Percentiles rank a stretch among this genome's conserved stretches.
These are phyloP conservation scores for Hipposideros armiger DNA, from an alignment of 2,113 vertebrate genomes.

Conservation along the genomic window DNA sequence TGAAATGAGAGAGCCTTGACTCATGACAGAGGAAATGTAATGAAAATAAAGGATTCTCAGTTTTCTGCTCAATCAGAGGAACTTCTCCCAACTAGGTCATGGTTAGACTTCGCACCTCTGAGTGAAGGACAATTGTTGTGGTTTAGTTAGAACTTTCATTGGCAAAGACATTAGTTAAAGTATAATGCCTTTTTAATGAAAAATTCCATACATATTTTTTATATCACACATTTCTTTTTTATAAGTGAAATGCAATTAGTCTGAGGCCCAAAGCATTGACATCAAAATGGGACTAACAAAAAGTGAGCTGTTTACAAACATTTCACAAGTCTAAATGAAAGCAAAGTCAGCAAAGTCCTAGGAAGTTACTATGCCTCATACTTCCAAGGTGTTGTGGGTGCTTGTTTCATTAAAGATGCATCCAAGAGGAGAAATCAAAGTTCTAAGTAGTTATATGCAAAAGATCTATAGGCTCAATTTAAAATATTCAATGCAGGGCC, in stretches of 20 bases:
- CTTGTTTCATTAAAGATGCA: background rate
- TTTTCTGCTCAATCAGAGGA: background rate
- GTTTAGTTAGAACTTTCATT: background rate
- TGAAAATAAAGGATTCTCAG: background rate
- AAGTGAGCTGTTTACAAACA: background rate
- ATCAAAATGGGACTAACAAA: slow-evolving; percentile 1
- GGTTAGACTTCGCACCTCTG: background rate
- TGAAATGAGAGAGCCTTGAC: background rate
- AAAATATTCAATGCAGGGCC: background rate
- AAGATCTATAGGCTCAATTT: background rate
- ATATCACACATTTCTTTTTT: background rate
- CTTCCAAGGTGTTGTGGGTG: background rate
- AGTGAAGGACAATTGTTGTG: background rate
- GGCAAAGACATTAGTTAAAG: background rate
- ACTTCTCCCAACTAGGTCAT: background rate
- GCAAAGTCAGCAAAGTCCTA: background rate
- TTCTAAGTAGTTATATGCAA: background rate
- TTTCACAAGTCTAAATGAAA: background rate
- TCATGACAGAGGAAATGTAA: background rate
- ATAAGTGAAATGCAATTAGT: background rate
- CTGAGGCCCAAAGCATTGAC: background rate
- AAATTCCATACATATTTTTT: background rate
- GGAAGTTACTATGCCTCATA: background rate
- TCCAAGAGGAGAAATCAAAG: background rate
- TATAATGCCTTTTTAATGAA: background rate